Conservation (phyloP, 2,888 invertebrate genomes). For the Lepetodrilus schrolli region DNA sequence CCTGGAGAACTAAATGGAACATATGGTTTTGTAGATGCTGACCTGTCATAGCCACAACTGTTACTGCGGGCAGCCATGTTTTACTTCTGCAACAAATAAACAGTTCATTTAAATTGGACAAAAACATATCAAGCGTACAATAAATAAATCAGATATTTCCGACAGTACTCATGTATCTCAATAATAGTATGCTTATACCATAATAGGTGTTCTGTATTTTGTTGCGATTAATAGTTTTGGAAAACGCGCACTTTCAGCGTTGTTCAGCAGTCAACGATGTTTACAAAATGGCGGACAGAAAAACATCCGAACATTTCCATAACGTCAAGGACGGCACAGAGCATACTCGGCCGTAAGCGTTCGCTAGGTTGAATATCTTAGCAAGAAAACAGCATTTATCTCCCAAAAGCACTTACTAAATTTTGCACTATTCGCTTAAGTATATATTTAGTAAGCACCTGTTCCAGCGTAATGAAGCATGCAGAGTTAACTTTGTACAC, state of each 20-base stretch:
- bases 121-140: too few relatives aligned
- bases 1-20: too few relatives aligned
- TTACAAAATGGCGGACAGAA: constrained; percentile 32
- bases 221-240: background rate
- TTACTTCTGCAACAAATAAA: background rate
- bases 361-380: background rate
- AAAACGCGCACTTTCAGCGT: constrained; percentile 8
- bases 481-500: background rate
- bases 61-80: constrained; percentile 33
- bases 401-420: background rate
- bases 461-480: background rate
- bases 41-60: constrained; percentile 21
- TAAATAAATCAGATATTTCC: too few relatives aligned
- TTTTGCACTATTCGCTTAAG: background rate
- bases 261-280: constrained; percentile 13
- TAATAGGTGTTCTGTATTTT: too few relatives aligned
- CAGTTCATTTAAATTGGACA: background rate
- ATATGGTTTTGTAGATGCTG: too few relatives aligned
- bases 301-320: constrained; percentile 19
- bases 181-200: too few relatives aligned
- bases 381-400: background rate
- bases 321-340: constrained; percentile 20
- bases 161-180: too few relatives aligned
- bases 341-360: constrained; percentile 12
- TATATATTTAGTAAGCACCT: background rate